phyloP scores from a whole-genome alignment of 2,113 vertebrate species.

The Callopanchax toddi region DNA sequence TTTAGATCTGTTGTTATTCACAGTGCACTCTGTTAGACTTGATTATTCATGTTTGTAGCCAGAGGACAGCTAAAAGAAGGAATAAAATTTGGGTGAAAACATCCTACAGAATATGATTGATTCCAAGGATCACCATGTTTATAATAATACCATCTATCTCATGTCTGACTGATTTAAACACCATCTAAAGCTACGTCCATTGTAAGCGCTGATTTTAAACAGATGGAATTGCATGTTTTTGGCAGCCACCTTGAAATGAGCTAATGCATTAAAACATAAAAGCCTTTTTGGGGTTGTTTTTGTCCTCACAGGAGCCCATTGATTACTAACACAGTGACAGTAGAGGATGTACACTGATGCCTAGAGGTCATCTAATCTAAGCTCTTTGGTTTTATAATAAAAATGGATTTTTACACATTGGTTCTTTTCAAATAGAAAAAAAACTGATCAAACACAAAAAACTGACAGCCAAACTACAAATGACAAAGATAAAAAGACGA shows the following conservation, averaged over 20 bases:
- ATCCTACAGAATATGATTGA: slow-evolving; percentile 54
- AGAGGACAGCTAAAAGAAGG: background rate
- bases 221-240: slow-evolving; percentile 61
- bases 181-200: slow-evolving; percentile 51
- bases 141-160: slow-evolving; percentile 50
- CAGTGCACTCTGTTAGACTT: background rate
- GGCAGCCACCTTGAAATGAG: slow-evolving; percentile 53
- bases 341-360: slow-evolving; percentile 40
- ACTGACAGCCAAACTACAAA: slow-evolving; percentile 5
- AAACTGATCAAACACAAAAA: background rate
- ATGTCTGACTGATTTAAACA: slow-evolving; percentile 68
- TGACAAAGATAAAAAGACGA: slow-evolving; percentile 5
- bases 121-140: slow-evolving; percentile 45
- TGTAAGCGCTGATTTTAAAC: slow-evolving; percentile 66
- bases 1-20: background rate
- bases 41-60: background rate
- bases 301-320: slow-evolving; percentile 54
- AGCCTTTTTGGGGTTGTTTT: slow-evolving; percentile 53
- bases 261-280: slow-evolving; percentile 59
- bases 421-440: too few relatives aligned
- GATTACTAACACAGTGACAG: slow-evolving; percentile 63
- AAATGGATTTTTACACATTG: background rate
- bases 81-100: slow-evolving; percentile 22
- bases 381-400: background rate
- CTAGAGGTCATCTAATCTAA: slow-evolving; percentile 45